These are phyloP conservation scores for Dryococelus australis DNA, from an alignment of 2,888 invertebrate genomes.

Conservation along the genomic window DNA sequence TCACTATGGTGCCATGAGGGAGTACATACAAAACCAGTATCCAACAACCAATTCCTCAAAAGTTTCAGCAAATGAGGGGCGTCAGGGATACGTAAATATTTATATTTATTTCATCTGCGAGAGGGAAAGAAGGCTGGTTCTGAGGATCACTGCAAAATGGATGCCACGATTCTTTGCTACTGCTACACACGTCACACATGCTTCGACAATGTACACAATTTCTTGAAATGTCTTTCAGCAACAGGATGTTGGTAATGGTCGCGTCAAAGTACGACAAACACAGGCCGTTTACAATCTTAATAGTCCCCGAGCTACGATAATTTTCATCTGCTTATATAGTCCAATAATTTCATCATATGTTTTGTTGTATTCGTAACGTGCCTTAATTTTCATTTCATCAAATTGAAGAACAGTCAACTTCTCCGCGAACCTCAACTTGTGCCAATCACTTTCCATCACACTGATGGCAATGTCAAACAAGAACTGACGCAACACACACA, in stretches of 20 bases:
- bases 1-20: conserved; percentile 30
- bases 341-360: conserved; percentile 43
- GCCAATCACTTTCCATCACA: conserved; percentile 23
- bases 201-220: conserved; percentile 32
- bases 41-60: conserved; percentile 38
- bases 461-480: conserved; percentile 16
- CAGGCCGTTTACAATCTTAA: conserved; percentile 44
- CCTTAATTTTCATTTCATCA: conserved; percentile 40
- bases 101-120: background rate
- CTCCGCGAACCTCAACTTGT: background rate
- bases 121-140: background rate
- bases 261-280: conserved; percentile 34
- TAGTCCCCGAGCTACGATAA: conserved; percentile 41
- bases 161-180: background rate
- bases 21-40: conserved; percentile 36
- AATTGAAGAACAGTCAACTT: conserved; percentile 34
- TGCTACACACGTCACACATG: conserved; percentile 27
- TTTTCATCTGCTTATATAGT: conserved; percentile 28
- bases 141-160: background rate
- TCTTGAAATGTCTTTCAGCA: background rate
- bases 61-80: conserved; percentile 40
- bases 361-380: conserved; percentile 34
- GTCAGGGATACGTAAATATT: conserved; percentile 37
- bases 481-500: conserved; percentile 1
- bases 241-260: background rate